A percentile compares a stretch with the other conserved stretches of the same genome.
These are phyloP conservation scores for Dinoponera quadriceps DNA, from an alignment of 1,140 invertebrate genomes.

Conservation along the genomic window DNA sequence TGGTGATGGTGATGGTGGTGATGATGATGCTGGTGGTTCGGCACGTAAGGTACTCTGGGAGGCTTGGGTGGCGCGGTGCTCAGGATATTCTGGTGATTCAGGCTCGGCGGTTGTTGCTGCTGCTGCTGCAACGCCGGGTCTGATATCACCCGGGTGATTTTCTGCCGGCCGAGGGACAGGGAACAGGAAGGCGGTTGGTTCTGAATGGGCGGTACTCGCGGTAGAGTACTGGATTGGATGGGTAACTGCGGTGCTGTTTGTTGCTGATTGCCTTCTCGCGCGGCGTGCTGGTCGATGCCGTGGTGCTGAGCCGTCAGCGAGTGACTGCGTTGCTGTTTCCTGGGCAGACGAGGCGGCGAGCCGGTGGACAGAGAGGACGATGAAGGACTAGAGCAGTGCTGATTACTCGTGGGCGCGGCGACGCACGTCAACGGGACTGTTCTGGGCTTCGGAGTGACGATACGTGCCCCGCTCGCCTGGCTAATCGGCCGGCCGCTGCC, in stretches of 20 bases:
- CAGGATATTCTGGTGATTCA: slow-evolving; percentile 74
- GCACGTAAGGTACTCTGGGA: slow-evolving; percentile 87
- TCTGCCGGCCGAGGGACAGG: slow-evolving; percentile 82
- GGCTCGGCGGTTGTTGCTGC: slow-evolving; percentile 70
- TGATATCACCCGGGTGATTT: slow-evolving; percentile 82
- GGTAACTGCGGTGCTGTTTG: slow-evolving; percentile 62
- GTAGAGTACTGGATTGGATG: slow-evolving; percentile 81
- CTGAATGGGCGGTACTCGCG: slow-evolving; percentile 79
- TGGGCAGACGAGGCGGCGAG: slow-evolving; percentile 79
- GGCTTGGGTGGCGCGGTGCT: slow-evolving; percentile 90
- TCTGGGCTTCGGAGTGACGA: slow-evolving; percentile 85
- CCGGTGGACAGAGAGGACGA: slow-evolving; percentile 79
- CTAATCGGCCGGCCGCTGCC: slow-evolving; percentile 94
- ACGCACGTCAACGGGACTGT: slow-evolving; percentile 79
- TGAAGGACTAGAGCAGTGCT: slow-evolving; percentile 80
- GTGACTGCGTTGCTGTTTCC: slow-evolving; percentile 82
- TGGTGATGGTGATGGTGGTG: slow-evolving; percentile 79
- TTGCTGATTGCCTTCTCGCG: slow-evolving; percentile 64
- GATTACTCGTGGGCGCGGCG: slow-evolving; percentile 60
- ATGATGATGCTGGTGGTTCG: slow-evolving; percentile 73
- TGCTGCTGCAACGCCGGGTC: slow-evolving; percentile 81
- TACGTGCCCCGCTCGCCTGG: slow-evolving; percentile 93
- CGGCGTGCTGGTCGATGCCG: slow-evolving; percentile 67
- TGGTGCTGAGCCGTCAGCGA: slow-evolving; percentile 80
- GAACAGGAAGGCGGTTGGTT: slow-evolving; percentile 81